Evolutionary conservation across 1,140 invertebrate species (phyloP), one percentile per base, ranked within the genome.

Genomic region (Micrasema longulum): DNA sequence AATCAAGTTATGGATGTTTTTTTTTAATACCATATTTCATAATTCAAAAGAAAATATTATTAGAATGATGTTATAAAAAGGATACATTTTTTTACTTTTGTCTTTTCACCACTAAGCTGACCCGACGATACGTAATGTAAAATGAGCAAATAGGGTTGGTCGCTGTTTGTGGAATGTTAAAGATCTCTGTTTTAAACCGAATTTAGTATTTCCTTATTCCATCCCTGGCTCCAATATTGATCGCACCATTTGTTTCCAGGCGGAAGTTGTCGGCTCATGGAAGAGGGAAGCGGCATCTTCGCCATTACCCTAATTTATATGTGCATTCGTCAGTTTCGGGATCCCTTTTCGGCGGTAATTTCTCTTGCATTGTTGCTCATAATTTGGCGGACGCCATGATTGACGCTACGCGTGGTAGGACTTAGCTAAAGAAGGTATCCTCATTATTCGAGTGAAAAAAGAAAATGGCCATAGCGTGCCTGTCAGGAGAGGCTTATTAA

Each of bases 381-480:
- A 63, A 63, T 63, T 63, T 47, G 60, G 55, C 55, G 35, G 38
- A 35, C 26, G 26, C 23, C 35, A 35, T 60, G 55, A 60, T 60
- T 35, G 53, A 57, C 5, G 22, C 22, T 57, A 4, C 31, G 53
- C 53, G 53, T 57, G 26, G 55, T 60, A 35, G 50, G 50, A 22
- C n/a, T n/a, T n/a, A n/a, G 50, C 7, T 53, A 4, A 12, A 23
- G 22, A 53, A 53, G 22, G 22, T 12, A 26, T 53, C 50, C 22
- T 53, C 50, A 53, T 53, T 53, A 53, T 53, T 22, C 9, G 50
- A 53, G 22, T 31, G 26, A 53, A 18, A 53, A 22, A 12, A 53
- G 22, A 9, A 53, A 53, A 53, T 53, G 50, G 50, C 18, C 50
- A 12, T 53, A 22, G 50, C 50, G 50, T 53, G 50, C 14, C n/a